Conservation (phyloP, 2,797 vertebrate species). For the Pogonophryne albipinna region DNA sequence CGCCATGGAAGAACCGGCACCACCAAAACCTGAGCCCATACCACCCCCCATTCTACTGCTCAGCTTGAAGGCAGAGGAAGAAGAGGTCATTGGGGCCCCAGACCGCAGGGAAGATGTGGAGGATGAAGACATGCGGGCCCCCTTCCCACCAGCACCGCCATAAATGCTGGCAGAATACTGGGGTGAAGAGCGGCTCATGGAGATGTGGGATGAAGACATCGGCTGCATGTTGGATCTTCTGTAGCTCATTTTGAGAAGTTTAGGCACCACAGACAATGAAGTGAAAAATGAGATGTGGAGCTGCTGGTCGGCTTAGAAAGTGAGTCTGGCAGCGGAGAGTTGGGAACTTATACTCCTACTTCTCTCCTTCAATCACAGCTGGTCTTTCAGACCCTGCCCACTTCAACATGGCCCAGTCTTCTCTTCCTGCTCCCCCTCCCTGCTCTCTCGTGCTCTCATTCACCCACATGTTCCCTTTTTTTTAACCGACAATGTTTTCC, state of each 20-base stretch:
- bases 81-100: slow-evolving; percentile 55
- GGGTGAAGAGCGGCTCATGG: slow-evolving; percentile 69
- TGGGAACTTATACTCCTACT: slow-evolving; percentile 82
- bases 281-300: slow-evolving; percentile 50
- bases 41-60: slow-evolving; percentile 82
- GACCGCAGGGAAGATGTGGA: slow-evolving; percentile 70
- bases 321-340: slow-evolving; percentile 63
- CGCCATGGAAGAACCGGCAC: slow-evolving; percentile 30
- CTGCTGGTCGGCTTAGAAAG: slow-evolving; percentile 66
- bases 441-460: slow-evolving; percentile 40
- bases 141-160: slow-evolving; percentile 74
- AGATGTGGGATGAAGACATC: slow-evolving; percentile 53
- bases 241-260: slow-evolving; percentile 73
- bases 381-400: slow-evolving; percentile 79
- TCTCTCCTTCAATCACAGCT: slow-evolving; percentile 74
- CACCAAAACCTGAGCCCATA: slow-evolving; percentile 60
- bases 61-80: slow-evolving; percentile 83
- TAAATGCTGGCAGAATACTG: slow-evolving; percentile 70
- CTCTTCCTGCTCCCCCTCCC: slow-evolving; percentile 63
- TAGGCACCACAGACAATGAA: slow-evolving; percentile 7
- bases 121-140: slow-evolving; percentile 74
- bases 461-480: slow-evolving; percentile 56
- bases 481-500: slow-evolving; percentile 28
- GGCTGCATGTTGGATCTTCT: slow-evolving; percentile 24
- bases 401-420: slow-evolving; percentile 67